phyloP scores from a whole-genome alignment of 2,888 invertebrate genomes.

The Craniophora ligustri region DNA sequence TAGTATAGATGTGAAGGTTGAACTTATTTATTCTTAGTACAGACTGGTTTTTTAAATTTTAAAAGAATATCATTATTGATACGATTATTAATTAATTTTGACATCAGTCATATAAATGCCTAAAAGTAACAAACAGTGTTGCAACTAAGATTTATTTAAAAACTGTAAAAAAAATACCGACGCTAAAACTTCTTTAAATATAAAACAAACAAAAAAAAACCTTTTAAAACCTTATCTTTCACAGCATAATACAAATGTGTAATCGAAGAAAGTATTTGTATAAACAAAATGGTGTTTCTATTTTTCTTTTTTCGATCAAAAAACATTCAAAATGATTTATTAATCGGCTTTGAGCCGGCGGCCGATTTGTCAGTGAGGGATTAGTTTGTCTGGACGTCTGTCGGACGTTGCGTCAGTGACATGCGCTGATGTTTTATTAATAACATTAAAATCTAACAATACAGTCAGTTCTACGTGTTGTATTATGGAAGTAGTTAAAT shows the following conservation, averaged over 20 bases:
- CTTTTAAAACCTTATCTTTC: background rate
- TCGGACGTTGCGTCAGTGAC: slow-evolving; percentile 63
- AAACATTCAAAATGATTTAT: slow-evolving; percentile 64
- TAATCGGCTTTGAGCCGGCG: slow-evolving; percentile 63
- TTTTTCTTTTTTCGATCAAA: slow-evolving; percentile 25
- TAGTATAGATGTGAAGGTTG: too few species aligned
- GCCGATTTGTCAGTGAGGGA: slow-evolving; percentile 68
- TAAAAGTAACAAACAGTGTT: too few species aligned
- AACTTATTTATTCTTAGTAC: too few species aligned
- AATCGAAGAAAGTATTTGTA: slow-evolving; percentile 18
- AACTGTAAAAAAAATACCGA: background rate
- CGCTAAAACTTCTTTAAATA: background rate
- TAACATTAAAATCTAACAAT: slow-evolving; percentile 39
- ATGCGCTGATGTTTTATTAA: slow-evolving; percentile 54
- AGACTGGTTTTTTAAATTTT: too few species aligned
- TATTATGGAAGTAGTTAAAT: background rate
- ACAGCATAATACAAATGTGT: slow-evolving; percentile 6
- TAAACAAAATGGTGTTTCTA: slow-evolving; percentile 25
- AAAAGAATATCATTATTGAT: too few species aligned
- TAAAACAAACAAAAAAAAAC: background rate
- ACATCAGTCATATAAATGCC: too few species aligned
- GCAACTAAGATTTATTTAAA: too few species aligned
- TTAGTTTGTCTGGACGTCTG: slow-evolving; percentile 58
- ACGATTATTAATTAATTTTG: too few species aligned
- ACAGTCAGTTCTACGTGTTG: background rate